Conservation (phyloP, 2,797 vertebrate genomes). For the Spondyliosoma cantharus region DNA sequence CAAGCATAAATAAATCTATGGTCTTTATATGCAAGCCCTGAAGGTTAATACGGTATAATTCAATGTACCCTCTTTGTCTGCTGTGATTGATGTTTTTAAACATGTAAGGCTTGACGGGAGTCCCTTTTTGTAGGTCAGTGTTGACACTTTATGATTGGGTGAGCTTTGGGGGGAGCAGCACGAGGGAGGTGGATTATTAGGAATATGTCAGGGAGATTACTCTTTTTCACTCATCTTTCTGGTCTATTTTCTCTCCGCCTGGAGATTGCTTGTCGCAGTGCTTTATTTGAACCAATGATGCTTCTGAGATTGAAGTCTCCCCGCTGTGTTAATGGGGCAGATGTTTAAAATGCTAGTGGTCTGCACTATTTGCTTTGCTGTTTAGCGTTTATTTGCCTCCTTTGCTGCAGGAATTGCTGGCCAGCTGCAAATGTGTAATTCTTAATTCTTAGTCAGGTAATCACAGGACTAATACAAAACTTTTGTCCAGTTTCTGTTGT, state of each 20-base stretch:
- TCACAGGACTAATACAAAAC: conserved; percentile 69
- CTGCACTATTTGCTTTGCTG: conserved; percentile 81
- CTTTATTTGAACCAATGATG: conserved; percentile 83
- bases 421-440: conserved; percentile 50
- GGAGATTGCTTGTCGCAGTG: conserved; percentile 85
- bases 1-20: conserved; percentile 94
- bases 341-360: conserved; percentile 83
- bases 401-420: conserved; percentile 75
- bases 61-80: conserved; percentile 91
- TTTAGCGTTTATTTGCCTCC: conserved; percentile 81
- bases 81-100: conserved; percentile 95
- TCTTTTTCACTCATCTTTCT: conserved; percentile 74
- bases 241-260: conserved; percentile 71
- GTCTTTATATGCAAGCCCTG: conserved; percentile 95
- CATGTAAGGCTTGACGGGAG: conserved; percentile 89
- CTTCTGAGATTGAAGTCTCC: conserved; percentile 83
- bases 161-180: conserved; percentile 76
- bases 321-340: conserved; percentile 88
- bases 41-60: conserved; percentile 99
- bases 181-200: conserved; percentile 85
- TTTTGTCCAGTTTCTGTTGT: conserved; percentile 82
- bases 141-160: conserved; percentile 87
- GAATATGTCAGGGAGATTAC: conserved; percentile 84
- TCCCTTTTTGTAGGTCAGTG: conserved; percentile 87
- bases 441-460: conserved; percentile 63